A percentile compares a stretch with the other conserved stretches of the same genome.
These are phyloP conservation scores for Leucopsar rothschildi DNA, from an alignment of 2,113 vertebrate species.

Conservation along the genomic window DNA sequence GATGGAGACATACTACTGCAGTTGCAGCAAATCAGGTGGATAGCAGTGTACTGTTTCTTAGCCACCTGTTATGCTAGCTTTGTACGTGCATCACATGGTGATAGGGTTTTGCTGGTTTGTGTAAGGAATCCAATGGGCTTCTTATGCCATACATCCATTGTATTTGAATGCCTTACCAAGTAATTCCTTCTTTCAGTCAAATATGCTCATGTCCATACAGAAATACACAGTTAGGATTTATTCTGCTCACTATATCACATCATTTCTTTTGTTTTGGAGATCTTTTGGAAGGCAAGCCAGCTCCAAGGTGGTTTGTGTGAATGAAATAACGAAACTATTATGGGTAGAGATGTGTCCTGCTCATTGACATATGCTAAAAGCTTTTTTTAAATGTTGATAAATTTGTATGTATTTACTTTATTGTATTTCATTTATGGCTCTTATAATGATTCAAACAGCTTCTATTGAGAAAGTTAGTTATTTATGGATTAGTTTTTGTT, in stretches of 20 bases:
- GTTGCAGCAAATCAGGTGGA: not conserved
- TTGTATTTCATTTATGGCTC: not conserved
- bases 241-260: not conserved
- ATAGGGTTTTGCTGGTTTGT: not conserved
- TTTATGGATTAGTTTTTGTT: not conserved
- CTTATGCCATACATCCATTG: not conserved
- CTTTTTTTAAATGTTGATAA: not conserved
- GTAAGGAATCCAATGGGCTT: not conserved
- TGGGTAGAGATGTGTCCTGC: not conserved
- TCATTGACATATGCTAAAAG: not conserved
- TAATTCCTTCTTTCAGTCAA: not conserved
- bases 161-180: not conserved
- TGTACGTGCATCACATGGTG: not conserved
- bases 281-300: not conserved
- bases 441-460: not conserved
- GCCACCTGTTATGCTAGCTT: not conserved
- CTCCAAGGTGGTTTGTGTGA: not conserved
- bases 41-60: not conserved
- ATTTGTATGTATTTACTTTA: not conserved
- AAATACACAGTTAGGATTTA: not conserved
- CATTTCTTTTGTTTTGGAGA: not conserved
- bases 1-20: not conserved
- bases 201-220: not conserved
- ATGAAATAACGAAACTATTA: not conserved
- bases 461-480: not conserved